phyloP scores from a whole-genome alignment of 1,140 invertebrate genomes.

The Drosophila serrata region DNA sequence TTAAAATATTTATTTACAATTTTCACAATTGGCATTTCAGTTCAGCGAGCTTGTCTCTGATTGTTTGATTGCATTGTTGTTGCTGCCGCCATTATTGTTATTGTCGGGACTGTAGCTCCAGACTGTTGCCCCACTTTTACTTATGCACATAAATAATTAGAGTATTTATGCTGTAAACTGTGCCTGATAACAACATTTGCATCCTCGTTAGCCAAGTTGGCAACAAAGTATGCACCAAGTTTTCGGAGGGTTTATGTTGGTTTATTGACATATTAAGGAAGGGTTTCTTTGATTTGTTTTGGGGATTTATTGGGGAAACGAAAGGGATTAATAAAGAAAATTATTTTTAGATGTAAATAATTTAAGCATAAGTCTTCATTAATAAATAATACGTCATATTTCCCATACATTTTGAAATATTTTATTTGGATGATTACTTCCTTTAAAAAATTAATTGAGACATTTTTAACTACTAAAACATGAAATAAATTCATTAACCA shows the following conservation, averaged over 20 bases:
- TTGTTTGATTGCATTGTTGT: slow-evolving; percentile 63
- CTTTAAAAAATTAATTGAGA: no score
- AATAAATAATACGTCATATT: no score
- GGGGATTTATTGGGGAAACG: neutral
- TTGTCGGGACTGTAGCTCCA: slow-evolving; percentile 24
- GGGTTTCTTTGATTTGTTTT: neutral
- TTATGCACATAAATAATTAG: slow-evolving; percentile 63
- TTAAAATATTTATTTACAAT: slow-evolving; percentile 83
- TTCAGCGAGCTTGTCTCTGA: slow-evolving; percentile 55
- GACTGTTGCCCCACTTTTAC: slow-evolving; percentile 68
- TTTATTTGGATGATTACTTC: no score
- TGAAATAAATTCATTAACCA: no score
- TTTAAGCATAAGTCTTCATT: no score
- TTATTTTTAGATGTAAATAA: neutral
- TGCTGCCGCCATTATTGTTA: slow-evolving; percentile 30
- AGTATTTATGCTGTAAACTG: slow-evolving; percentile 47
- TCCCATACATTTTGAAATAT: no score
- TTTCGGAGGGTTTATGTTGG: slow-evolving; percentile 1
- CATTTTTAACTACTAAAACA: no score
- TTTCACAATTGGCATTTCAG: slow-evolving; percentile 80
- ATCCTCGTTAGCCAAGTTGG: slow-evolving; percentile 45
- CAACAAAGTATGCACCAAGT: slow-evolving; percentile 27
- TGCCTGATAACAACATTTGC: slow-evolving; percentile 49
- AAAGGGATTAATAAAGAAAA: neutral
- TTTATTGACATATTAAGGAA: neutral